phyloP scores from a whole-genome alignment of 2,797 vertebrate species.

The Hapalemur alaotrensis region DNA sequence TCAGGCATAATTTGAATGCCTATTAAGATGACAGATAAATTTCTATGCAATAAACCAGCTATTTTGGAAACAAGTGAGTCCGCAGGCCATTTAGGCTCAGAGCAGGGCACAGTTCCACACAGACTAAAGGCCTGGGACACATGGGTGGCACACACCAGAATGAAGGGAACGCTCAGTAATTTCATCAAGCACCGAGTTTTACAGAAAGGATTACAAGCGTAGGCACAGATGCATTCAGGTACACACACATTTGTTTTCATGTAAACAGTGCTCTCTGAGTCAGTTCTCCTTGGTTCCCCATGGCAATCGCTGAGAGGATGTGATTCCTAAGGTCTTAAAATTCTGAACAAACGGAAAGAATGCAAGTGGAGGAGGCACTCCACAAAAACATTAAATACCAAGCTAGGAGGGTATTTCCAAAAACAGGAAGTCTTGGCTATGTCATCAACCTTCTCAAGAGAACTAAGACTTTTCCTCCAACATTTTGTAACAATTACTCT shows the following conservation, averaged over 20 bases:
- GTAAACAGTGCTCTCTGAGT: background rate
- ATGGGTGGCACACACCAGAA: background rate
- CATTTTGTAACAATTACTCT: background rate
- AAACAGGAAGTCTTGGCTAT: background rate
- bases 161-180: rapidly evolving
- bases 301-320: background rate
- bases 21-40: background rate
- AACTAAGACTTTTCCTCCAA: background rate
- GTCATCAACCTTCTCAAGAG: background rate
- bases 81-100: rapidly evolving
- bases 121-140: background rate
- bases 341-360: background rate
- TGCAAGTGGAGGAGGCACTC: background rate
- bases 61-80: background rate
- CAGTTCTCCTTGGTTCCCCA: background rate
- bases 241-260: background rate
- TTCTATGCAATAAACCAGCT: background rate
- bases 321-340: background rate
- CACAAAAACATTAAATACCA: background rate
- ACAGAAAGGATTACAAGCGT: background rate
- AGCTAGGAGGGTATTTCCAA: background rate
- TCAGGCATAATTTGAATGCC: background rate
- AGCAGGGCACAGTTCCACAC: background rate
- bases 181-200: background rate
- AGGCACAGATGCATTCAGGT: background rate